Conservation (phyloP, 2,797 vertebrate genomes). For the Loris lydekkerianus region DNA sequence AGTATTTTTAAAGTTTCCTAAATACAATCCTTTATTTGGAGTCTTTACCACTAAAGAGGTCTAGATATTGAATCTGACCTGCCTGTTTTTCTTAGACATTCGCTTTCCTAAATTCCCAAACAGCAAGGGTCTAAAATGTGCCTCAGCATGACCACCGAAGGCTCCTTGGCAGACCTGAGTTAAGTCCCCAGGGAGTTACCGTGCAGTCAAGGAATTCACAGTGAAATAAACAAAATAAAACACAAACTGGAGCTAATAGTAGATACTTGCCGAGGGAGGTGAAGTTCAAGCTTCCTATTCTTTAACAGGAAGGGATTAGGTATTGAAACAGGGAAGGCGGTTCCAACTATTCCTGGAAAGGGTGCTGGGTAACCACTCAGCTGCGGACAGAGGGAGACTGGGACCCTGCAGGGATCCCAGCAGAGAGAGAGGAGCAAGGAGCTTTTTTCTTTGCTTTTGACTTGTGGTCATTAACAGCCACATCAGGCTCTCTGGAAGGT, state of each 20-base stretch:
- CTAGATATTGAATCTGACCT: background rate
- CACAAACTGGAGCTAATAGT: background rate
- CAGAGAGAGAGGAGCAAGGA: background rate
- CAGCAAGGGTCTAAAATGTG: background rate
- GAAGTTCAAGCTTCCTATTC: background rate
- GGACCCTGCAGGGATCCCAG: background rate
- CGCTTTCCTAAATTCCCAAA: conserved; percentile 59
- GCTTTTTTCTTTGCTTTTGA: background rate
- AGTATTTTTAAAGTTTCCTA: conserved; percentile 34
- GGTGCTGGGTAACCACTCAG: background rate
- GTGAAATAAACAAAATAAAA: background rate
- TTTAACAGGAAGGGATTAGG: background rate
- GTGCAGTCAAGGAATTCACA: conserved; percentile 7
- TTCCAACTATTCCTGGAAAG: background rate
- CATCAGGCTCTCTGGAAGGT: conserved; percentile 32
- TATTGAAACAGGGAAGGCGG: background rate
- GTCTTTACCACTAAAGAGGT: conserved; percentile 9
- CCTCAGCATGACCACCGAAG: conserved; percentile 2
- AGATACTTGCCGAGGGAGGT: background rate
- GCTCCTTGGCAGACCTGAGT: background rate
- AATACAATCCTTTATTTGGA: conserved; percentile 42
- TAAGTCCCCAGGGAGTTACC: background rate
- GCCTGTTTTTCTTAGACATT: conserved; percentile 13
- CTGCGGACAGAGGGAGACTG: background rate
- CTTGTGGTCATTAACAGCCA: background rate